Conservation (phyloP, 2,797 vertebrate species). For the Syngnathus rostellatus region DNA sequence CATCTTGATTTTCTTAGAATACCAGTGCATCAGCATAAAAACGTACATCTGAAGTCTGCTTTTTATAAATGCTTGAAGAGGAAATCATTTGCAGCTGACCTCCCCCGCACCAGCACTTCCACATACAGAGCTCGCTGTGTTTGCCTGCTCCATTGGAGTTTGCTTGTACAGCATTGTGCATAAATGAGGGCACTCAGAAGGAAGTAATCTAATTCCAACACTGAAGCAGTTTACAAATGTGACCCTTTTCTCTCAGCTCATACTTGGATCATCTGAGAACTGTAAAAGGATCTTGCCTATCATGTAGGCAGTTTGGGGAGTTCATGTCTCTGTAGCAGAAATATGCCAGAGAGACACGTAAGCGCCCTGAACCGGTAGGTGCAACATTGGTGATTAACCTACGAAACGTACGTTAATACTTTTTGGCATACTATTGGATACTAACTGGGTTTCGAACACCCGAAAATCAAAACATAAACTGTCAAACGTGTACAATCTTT, state of each 20-base stretch:
- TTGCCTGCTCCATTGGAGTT: conserved; percentile 26
- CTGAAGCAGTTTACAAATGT: background rate
- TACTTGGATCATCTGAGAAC: conserved; percentile 20
- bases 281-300: conserved; percentile 21
- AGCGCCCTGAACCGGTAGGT: no score
- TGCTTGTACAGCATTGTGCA: conserved; percentile 38
- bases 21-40: background rate
- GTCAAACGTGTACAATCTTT: background rate
- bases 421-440: no score
- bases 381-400: no score
- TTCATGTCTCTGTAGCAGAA: background rate
- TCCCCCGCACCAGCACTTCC: conserved; percentile 10
- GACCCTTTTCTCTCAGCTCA: background rate
- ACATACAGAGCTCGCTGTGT: conserved; percentile 52
- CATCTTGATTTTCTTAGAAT: background rate
- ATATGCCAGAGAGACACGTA: no score
- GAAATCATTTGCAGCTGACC: background rate
- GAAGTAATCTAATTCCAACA: conserved; percentile 28
- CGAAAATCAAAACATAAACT: background rate
- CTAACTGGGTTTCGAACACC: no score
- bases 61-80: background rate
- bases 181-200: conserved; percentile 31
- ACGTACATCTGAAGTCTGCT: background rate
- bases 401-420: no score
- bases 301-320: background rate